Evolutionary conservation across 2,888 invertebrate species (phyloP).

Genomic region (Caenorhabditis sp.): DNA sequence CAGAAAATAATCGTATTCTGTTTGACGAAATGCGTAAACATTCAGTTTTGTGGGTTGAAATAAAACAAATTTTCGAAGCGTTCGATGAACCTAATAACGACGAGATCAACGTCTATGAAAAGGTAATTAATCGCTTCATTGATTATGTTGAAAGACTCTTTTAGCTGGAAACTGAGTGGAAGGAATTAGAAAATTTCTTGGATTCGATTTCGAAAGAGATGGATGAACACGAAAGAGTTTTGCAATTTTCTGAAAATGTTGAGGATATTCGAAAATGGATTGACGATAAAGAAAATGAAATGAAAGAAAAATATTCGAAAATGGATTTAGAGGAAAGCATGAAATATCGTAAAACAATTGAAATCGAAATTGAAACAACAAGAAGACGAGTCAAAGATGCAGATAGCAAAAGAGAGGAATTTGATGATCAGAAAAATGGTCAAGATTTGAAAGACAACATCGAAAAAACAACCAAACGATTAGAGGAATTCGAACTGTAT

Average conservation of each 20-base stretch:
- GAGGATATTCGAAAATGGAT: conserved; percentile 22
- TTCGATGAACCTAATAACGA: conserved; percentile 7
- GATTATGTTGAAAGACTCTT: no score
- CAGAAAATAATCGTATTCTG: conserved; percentile 1
- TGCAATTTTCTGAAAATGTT: conserved; percentile 18
- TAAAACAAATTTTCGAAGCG: conserved; percentile 10
- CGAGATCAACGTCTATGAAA: conserved; percentile 11
- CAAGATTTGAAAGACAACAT: conserved; percentile 8
- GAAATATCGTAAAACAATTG: conserved; percentile 30
- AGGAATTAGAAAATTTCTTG: conserved; percentile 11
- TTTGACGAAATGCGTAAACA: conserved; percentile 31
- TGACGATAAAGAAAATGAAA: conserved; percentile 14
- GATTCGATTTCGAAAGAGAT: conserved; percentile 17
- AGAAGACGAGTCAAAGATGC: conserved; percentile 13
- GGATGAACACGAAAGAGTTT: conserved; percentile 20
- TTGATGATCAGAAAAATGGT: not conserved
- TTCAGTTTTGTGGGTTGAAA: conserved; percentile 23
- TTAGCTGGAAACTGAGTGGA: conserved; percentile 10
- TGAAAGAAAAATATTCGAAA: conserved; percentile 18
- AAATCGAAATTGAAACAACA: conserved; percentile 23
- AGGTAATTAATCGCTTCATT: no score
- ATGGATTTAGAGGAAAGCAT: conserved; percentile 24
- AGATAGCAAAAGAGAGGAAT: not conserved
- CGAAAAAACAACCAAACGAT: conserved; percentile 2
- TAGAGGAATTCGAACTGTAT: conserved; percentile 9